Evolutionary conservation across 1,140 invertebrate genomes (phyloP).

Genomic region (Sarcophaga bullata): DNA sequence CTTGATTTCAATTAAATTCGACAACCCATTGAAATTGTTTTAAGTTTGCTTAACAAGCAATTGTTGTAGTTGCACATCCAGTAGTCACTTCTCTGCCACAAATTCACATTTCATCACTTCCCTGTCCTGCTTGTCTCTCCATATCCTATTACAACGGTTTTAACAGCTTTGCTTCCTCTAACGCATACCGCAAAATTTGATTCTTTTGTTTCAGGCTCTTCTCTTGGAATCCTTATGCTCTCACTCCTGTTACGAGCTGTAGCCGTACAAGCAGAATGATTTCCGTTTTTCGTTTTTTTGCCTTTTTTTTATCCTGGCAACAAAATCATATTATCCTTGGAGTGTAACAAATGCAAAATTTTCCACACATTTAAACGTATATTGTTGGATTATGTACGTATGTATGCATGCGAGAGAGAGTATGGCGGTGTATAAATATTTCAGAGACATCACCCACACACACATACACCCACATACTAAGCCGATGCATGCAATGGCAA

Average conservation of each 20-base stretch:
- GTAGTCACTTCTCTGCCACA: neutral
- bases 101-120: too few species aligned
- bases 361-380: conserved; percentile 47
- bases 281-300: neutral
- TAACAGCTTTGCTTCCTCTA: neutral
- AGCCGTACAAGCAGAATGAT: neutral
- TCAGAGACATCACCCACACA: neutral
- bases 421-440: neutral
- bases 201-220: neutral
- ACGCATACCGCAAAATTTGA: neutral
- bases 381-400: neutral
- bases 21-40: too few species aligned
- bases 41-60: too few species aligned
- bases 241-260: neutral
- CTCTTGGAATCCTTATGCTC: neutral
- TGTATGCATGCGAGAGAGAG: neutral
- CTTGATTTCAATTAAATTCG: too few species aligned
- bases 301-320: neutral
- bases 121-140: neutral
- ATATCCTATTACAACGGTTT: neutral
- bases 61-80: neutral
- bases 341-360: conserved; percentile 47
- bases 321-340: conserved; percentile 42
- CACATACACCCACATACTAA: neutral
- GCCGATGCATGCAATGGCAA: neutral